Conservation (phyloP, 2,888 invertebrate species). For the Catocala nupta region DNA sequence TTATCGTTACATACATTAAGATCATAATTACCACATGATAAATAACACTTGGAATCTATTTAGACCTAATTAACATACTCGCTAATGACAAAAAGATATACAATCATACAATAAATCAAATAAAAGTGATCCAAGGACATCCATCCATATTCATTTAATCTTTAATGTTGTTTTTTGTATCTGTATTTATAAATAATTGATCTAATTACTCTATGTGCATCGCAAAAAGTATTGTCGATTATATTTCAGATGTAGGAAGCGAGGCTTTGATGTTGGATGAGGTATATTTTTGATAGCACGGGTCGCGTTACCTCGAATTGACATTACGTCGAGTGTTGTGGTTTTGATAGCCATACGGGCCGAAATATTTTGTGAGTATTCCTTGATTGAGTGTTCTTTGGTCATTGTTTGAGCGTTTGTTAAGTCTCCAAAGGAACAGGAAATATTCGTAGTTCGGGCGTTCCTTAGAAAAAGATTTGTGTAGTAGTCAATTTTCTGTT, state of each 20-base stretch:
- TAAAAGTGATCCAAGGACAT: slow-evolving; percentile 8
- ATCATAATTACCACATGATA: too few relatives aligned
- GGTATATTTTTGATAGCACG: not conserved
- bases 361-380: too few relatives aligned
- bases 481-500: too few relatives aligned
- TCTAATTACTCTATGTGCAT: slow-evolving; percentile 7
- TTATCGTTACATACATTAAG: too few relatives aligned
- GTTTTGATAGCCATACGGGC: too few relatives aligned
- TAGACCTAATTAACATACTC: slow-evolving; percentile 10
- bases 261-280: not conserved
- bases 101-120: slow-evolving; percentile 12
- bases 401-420: too few relatives aligned
- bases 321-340: too few relatives aligned
- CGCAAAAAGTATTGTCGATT: slow-evolving; percentile 3
- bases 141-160: slow-evolving; percentile 14
- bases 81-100: slow-evolving; percentile 1
- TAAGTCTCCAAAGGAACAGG: too few relatives aligned
- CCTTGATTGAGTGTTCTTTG: too few relatives aligned
- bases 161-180: slow-evolving; percentile 7
- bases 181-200: not conserved
- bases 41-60: not conserved
- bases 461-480: too few relatives aligned
- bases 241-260: not conserved
- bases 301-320: too few relatives aligned
- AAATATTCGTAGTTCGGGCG: too few relatives aligned